Evolutionary conservation across 2,797 vertebrate species (phyloP).

Genomic region (Paramormyrops hopkinsi): DNA sequence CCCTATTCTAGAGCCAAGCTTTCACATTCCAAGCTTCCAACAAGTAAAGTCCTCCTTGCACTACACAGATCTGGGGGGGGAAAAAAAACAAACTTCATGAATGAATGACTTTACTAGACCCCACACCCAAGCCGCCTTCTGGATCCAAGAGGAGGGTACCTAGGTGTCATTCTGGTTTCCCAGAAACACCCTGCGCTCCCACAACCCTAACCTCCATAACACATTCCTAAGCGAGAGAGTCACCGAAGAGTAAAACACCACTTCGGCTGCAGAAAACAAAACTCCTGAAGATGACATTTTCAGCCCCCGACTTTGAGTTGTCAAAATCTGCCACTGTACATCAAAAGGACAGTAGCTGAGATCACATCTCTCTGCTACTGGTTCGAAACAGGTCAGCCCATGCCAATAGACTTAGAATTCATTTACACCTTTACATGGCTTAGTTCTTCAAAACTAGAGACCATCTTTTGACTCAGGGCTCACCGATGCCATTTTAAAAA

Average conservation of each 20-base stretch:
- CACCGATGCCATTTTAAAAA: not conserved
- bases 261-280: not conserved
- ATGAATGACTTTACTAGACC: not conserved
- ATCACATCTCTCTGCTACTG: not conserved
- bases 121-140: not conserved
- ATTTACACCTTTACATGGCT: not conserved
- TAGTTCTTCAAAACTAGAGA: not conserved
- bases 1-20: not conserved
- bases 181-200: not conserved
- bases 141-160: not conserved
- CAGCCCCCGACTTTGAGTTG: not conserved
- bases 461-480: not conserved
- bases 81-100: not conserved
- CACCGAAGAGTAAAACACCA: not conserved
- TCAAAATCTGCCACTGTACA: not conserved
- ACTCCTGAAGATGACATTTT: not conserved
- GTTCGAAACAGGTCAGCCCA: not conserved
- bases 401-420: not conserved
- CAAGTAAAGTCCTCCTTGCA: not conserved
- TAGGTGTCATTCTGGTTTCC: not conserved
- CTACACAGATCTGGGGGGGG: not conserved
- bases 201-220: not conserved
- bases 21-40: constrained; percentile 11
- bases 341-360: not conserved
- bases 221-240: not conserved